Evolutionary conservation across 53 echinoderm and acorn worm genomes (phyloP), one percentile per base, ranked within the genome.

Genomic region (Holothuria scabra): DNA sequence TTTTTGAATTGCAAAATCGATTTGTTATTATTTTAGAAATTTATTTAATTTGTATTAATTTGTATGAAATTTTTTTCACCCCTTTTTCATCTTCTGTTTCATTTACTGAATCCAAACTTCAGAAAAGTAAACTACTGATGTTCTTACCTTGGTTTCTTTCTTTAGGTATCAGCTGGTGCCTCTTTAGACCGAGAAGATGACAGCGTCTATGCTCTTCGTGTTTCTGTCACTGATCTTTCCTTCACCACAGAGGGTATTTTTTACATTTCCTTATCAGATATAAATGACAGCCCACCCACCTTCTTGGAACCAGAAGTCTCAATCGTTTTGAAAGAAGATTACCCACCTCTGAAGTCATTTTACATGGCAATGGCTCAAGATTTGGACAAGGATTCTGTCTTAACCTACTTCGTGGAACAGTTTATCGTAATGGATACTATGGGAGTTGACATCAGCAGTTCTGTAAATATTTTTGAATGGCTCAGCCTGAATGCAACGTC

Each of bases 271-370:
- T 85, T 96, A 62, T 62, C 90, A 16, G 96, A 96, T 69, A 74
- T 96, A 81, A 96, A 96, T 58, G 96, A 96, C 84, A 92, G 85
- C 72, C 91, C 85, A 13, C 96, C 96, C 18, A 31, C 6, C 3
- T 96, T 93, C 41, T 61, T 74, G 19, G 80, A 80, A 46, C 30
- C 80, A 59, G 81, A 90, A 28, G 74, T 87, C 8, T 81, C 72
- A 2, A 75, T 89, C 34, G 67, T 75, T 56, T 79, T 96, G 46
- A 66, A 75, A 2, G 96, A 96, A 48, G 88, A 90, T 56, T 60
- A 90, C 3, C 69, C 86, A 10, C 28, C 81, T 26, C 81, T 87
- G 83, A 72, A 84, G 26, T 75, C 87, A n/a, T 62, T 96, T 59
- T 91, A 86, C 19, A 84, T 64, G 0, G 86, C 93, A 0, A 20